Percentiles rank a stretch among this genome's conserved stretches.
Evolutionary conservation across 2,797 vertebrate species (phyloP).

Genomic region (Myotis myotis): DNA sequence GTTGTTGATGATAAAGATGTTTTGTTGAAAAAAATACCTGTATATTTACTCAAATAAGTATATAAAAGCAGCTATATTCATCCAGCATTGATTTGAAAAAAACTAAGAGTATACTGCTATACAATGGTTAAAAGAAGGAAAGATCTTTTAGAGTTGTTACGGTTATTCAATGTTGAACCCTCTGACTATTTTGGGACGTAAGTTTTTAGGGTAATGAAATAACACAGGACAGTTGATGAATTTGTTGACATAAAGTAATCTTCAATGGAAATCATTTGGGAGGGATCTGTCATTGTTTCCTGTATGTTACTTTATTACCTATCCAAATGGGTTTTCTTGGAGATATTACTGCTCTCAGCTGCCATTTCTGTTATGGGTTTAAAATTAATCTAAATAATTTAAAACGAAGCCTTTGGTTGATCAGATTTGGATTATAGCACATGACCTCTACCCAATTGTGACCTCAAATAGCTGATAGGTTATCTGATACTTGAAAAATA

Average conservation of each 20-base stretch:
- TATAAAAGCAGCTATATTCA: background rate
- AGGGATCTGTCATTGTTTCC: constrained; percentile 50
- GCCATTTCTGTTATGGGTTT: constrained; percentile 50
- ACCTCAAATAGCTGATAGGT: background rate
- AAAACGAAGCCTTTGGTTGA: constrained; percentile 47
- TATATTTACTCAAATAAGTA: background rate
- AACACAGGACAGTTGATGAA: constrained; percentile 45
- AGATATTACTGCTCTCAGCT: constrained; percentile 39
- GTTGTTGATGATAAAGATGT: constrained; percentile 58
- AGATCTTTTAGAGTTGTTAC: constrained; percentile 63
- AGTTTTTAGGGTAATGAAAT: constrained; percentile 69
- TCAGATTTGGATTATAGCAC: constrained; percentile 61
- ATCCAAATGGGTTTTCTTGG: background rate
- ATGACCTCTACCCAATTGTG: constrained; percentile 47
- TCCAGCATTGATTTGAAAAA: background rate
- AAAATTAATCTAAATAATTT: constrained; percentile 76
- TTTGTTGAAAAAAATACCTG: constrained; percentile 44
- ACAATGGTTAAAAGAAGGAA: background rate
- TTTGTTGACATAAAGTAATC: constrained; percentile 56
- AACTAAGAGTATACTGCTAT: background rate
- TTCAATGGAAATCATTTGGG: constrained; percentile 40
- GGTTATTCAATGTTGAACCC: constrained; percentile 58
- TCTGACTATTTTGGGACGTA: constrained; percentile 49
- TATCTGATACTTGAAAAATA: constrained; percentile 22
- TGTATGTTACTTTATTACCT: constrained; percentile 56